Evolutionary conservation across 2,888 invertebrate species (phyloP).

Genomic region (Amaurobius ferox): DNA sequence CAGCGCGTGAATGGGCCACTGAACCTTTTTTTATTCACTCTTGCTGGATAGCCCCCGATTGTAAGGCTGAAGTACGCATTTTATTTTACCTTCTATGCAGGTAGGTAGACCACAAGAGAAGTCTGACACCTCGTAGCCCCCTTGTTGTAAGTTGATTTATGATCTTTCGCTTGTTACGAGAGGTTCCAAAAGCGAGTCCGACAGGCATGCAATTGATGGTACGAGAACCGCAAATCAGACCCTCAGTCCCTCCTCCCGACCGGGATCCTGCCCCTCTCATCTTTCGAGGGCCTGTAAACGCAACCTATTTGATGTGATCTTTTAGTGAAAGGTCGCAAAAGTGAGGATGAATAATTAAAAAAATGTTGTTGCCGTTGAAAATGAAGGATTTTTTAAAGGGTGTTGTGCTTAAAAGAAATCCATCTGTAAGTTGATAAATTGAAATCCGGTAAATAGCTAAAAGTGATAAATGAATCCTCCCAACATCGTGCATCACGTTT

Average conservation of each 20-base stretch:
- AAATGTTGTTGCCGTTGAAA: background rate
- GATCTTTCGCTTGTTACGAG: slow-evolving; percentile 56
- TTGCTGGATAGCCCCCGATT: background rate
- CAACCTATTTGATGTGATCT: background rate
- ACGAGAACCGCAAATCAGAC: slow-evolving; percentile 5
- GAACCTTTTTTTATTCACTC: background rate
- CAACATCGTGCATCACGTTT: too few species aligned
- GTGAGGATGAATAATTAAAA: slow-evolving; percentile 13
- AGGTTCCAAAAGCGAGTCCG: slow-evolving; percentile 57
- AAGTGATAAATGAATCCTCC: slow-evolving; percentile 7
- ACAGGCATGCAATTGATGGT: slow-evolving; percentile 60
- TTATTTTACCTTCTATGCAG: slow-evolving; percentile 29
- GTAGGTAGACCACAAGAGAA: slow-evolving; percentile 56
- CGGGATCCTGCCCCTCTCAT: background rate
- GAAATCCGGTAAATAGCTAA: background rate
- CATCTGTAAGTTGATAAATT: slow-evolving; percentile 2
- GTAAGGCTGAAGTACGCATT: slow-evolving; percentile 30
- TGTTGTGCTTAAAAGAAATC: background rate
- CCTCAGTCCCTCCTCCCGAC: background rate
- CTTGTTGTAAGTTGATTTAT: slow-evolving; percentile 65
- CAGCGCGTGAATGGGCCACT: background rate
- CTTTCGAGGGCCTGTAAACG: background rate
- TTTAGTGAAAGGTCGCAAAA: background rate
- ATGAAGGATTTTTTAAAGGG: background rate
- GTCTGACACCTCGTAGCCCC: slow-evolving; percentile 41